Evolutionary conservation across 2,797 vertebrate species (phyloP), one percentile per base, ranked within the genome.

Genomic region (Clarias laeviceps): DNA sequence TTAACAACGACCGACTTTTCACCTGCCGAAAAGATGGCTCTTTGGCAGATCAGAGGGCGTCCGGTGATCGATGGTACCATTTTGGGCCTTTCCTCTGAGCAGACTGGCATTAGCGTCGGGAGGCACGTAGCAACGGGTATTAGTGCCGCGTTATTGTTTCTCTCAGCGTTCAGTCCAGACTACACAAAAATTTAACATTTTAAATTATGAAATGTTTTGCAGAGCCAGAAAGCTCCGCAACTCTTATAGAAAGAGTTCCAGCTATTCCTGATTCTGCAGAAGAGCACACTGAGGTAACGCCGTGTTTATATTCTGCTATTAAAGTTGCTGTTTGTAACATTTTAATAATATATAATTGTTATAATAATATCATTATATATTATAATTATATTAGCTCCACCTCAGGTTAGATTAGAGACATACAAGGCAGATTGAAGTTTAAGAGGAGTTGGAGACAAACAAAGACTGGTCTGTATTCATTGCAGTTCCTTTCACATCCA

Each of bases 21-120:
- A 12, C 65, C 40, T 0, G 81, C 73, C 5, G 81, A 83, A 32
- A 65, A 78, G 56, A 34, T 78, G 81, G 85, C 73, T 0, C 85
- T 86, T n/a, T 84, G 86, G 83, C 86, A 81, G 70, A 78, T 84
- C 59, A 54, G 86, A 80, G 86, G 86, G 15, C 69, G 83, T 9
- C 78, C 78, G 14, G 70, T 74, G 83, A 77, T 80, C 17, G 78
- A 84, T 5, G 64, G 61, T 22, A 70, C 82, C 56, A 40, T 68
- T 17, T 79, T 77, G 40, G 74, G 70, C 27, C 29, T 82, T 3
- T 72, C 81, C 6, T 79, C 85, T 0, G 74, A 80, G 56, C 81
- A 83, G 8, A 34, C 37, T 24, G 74, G 81, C 22, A 12, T 57
- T 14, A 15, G 54, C 17, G 37, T 79, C 5, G 57, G 72, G 57